Conservation (phyloP, 1,140 invertebrate species). For the Babylonia areolata region DNA sequence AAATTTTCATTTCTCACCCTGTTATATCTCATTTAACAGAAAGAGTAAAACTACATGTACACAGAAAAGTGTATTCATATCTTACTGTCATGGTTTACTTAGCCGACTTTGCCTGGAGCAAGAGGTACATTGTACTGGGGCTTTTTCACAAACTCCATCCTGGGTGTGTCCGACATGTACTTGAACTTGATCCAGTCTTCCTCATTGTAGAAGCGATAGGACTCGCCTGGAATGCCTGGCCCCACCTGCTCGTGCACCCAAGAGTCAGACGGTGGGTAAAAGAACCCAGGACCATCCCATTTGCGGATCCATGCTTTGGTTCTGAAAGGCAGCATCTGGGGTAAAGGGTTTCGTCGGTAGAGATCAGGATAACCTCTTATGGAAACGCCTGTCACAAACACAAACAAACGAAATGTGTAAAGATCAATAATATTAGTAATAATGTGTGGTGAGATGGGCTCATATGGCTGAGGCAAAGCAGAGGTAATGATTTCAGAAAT, state of each 20-base stretch:
- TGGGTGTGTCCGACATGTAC: constrained; percentile 55
- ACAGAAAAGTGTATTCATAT: too few species aligned
- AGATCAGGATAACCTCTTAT: constrained; percentile 58
- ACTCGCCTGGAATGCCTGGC: constrained; percentile 52
- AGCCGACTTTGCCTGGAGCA: not conserved
- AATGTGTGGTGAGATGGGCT: too few species aligned
- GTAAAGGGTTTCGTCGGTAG: constrained; percentile 59
- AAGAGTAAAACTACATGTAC: too few species aligned
- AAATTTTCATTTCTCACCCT: too few species aligned
- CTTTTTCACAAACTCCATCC: not conserved
- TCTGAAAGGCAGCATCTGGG: constrained; percentile 59
- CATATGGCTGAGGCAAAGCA: too few species aligned
- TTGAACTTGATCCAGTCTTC: constrained; percentile 73
- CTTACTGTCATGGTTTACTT: too few species aligned
- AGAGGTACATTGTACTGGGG: not conserved
- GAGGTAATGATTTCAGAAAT: too few species aligned
- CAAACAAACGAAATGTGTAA: too few species aligned
- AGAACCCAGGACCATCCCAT: constrained; percentile 66
- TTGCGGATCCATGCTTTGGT: constrained; percentile 57
- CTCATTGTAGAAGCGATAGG: constrained; percentile 68
- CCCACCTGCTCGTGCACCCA: constrained; percentile 65
- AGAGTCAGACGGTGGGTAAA: constrained; percentile 57
- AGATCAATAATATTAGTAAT: too few species aligned
- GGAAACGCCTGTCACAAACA: constrained; percentile 53
- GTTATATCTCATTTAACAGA: too few species aligned